Conservation (phyloP, 1,140 invertebrate species). For the Eurytemora carolleeae region DNA sequence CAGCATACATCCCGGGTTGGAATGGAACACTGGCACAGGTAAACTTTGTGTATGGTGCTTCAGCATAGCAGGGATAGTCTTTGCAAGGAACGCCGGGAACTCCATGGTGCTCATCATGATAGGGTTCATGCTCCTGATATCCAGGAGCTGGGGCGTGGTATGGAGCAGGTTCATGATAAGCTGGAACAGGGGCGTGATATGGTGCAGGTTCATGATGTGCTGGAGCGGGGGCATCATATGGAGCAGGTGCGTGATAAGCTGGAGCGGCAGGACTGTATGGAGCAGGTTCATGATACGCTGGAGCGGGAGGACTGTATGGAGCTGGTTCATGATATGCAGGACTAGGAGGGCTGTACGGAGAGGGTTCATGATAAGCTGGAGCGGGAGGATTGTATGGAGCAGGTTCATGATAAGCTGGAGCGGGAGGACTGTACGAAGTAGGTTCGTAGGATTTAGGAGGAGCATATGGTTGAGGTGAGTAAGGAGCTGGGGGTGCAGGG, state of each 20-base stretch:
- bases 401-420: not conserved
- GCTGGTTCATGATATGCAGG: not conserved
- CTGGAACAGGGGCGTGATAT: not conserved
- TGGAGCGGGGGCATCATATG: not conserved
- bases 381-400: not conserved
- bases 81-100: not conserved
- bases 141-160: not conserved
- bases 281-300: not conserved
- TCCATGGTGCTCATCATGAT: not conserved
- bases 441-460: not conserved
- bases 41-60: conserved; percentile 24
- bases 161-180: not conserved
- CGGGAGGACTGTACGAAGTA: not conserved
- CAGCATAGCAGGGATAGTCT: not conserved
- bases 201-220: not conserved
- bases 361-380: not conserved
- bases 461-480: not conserved
- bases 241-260: not conserved
- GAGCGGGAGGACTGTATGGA: not conserved
- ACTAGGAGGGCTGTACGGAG: not conserved
- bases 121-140: not conserved
- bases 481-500: not conserved
- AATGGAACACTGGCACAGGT: conserved; percentile 20
- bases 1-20: conserved; percentile 25
- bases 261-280: not conserved